A percentile compares a stretch with the other conserved stretches of the same genome.
These are phyloP conservation scores for Choloepus hoffmanni DNA, from an alignment of 2,113 vertebrate genomes.

Conservation along the genomic window DNA sequence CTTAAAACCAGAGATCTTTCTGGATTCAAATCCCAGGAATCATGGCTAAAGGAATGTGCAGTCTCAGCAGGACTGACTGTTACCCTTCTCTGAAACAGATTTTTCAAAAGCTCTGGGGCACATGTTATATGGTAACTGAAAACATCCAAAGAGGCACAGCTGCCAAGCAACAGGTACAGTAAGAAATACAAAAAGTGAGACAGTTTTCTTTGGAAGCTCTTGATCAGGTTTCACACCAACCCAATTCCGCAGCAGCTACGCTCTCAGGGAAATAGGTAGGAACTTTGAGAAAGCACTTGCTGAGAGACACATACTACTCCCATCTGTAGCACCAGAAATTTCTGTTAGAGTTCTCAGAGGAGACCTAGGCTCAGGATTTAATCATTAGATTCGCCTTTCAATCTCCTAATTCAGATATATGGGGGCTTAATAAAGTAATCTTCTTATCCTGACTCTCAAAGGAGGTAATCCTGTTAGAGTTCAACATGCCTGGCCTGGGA, in stretches of 20 bases:
- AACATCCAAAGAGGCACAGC: neutral
- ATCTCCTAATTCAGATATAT: slow-evolving; percentile 47
- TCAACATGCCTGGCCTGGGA: slow-evolving; percentile 36
- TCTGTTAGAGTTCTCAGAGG: neutral
- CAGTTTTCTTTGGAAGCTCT: slow-evolving; percentile 16
- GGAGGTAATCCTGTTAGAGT: slow-evolving; percentile 59
- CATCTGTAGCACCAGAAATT: neutral
- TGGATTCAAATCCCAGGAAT: neutral
- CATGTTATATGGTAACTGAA: neutral
- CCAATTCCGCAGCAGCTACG: neutral
- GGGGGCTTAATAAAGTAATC: neutral
- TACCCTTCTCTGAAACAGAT: neutral
- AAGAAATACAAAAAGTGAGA: slow-evolving; percentile 4
- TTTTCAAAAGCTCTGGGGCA: neutral
- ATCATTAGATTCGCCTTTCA: slow-evolving; percentile 1
- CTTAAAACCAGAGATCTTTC: neutral
- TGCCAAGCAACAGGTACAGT: neutral
- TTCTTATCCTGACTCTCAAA: slow-evolving; percentile 65
- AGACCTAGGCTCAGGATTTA: neutral
- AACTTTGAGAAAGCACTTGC: neutral
- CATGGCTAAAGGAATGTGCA: neutral
- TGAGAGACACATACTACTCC: neutral
- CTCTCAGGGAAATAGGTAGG: neutral
- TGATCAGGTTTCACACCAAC: neutral
- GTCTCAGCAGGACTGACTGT: neutral